Evolutionary conservation across 2,888 invertebrate genomes (phyloP).

Genomic region (Agonum fuliginosum): DNA sequence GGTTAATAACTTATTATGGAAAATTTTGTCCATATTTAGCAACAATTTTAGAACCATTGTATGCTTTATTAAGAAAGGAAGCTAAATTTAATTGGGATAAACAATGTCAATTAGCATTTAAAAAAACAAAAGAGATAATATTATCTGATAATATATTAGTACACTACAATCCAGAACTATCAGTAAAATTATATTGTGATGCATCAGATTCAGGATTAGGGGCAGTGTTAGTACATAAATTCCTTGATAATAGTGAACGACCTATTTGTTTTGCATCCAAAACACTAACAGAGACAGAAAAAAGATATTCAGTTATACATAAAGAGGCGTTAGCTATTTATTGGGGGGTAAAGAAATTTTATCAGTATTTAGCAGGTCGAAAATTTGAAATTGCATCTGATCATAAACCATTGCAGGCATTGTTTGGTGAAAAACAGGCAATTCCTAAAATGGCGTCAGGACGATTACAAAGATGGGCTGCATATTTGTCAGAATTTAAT

Average conservation of each 20-base stretch:
- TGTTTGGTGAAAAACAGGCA: slow-evolving; percentile 65
- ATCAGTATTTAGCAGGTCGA: slow-evolving; percentile 66
- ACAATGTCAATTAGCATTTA: neutral
- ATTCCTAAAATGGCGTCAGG: slow-evolving; percentile 66
- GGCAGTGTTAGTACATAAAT: slow-evolving; percentile 64
- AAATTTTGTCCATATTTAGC: slow-evolving; percentile 8
- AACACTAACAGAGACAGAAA: slow-evolving; percentile 64
- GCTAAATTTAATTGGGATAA: neutral
- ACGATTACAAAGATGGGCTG: slow-evolving; percentile 65
- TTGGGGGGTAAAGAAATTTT: slow-evolving; percentile 66
- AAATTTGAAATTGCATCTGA: slow-evolving; percentile 66
- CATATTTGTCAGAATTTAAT: slow-evolving; percentile 8
- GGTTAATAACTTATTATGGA: slow-evolving; percentile 5
- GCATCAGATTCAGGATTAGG: slow-evolving; percentile 64
- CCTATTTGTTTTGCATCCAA: slow-evolving; percentile 64
- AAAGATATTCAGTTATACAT: slow-evolving; percentile 64
- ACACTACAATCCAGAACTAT: slow-evolving; percentile 21
- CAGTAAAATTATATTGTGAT: slow-evolving; percentile 63
- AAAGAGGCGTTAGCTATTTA: slow-evolving; percentile 67
- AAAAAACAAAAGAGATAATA: neutral
- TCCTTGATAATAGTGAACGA: slow-evolving; percentile 39
- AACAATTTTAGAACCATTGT: neutral
- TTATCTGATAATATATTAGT: neutral
- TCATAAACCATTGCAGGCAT: slow-evolving; percentile 66
- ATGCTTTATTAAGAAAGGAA: neutral